phyloP scores from a whole-genome alignment of 2,888 invertebrate species.

The Luperina nickerlii region DNA sequence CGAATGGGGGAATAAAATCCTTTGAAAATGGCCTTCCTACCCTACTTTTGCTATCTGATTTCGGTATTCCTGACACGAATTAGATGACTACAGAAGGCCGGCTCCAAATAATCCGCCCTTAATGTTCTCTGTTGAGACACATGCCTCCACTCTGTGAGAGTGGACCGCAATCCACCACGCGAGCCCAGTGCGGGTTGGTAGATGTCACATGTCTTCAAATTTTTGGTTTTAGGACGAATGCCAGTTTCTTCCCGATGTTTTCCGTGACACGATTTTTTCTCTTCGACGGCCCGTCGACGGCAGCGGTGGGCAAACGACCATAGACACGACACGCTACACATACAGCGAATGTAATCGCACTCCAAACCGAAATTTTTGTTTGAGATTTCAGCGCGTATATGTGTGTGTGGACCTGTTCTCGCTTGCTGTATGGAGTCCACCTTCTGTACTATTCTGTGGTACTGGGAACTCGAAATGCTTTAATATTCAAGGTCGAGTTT shows the following conservation, averaged over 20 bases:
- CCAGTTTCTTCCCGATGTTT: not conserved
- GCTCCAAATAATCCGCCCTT: not conserved
- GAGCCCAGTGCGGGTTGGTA: not conserved
- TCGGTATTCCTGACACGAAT: constrained; percentile 13
- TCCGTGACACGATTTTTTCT: not conserved
- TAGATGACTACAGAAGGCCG: not conserved
- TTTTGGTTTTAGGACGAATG: not conserved
- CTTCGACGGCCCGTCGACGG: no score
- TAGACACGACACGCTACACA: no score
- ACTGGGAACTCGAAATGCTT: not conserved
- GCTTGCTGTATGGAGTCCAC: rapidly evolving
- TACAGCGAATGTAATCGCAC: no score
- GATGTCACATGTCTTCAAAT: not conserved
- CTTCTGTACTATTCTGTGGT: constrained; percentile 14
- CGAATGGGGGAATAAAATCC: constrained; percentile 56
- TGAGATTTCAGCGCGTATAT: no score
- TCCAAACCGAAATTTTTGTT: no score
- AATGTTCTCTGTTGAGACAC: no score
- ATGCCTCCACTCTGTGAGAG: no score
- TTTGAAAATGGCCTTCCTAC: constrained; percentile 51
- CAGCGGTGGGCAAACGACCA: no score
- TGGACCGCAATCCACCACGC: no score
- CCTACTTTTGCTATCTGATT: constrained; percentile 57
- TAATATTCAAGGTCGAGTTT: constrained; percentile 33
- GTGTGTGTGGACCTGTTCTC: not conserved